Percentiles rank a stretch among this genome's conserved stretches.
Evolutionary conservation across 2,113 vertebrate species (phyloP).

Genomic region (Sinocyclocheilus maitianheensis): DNA sequence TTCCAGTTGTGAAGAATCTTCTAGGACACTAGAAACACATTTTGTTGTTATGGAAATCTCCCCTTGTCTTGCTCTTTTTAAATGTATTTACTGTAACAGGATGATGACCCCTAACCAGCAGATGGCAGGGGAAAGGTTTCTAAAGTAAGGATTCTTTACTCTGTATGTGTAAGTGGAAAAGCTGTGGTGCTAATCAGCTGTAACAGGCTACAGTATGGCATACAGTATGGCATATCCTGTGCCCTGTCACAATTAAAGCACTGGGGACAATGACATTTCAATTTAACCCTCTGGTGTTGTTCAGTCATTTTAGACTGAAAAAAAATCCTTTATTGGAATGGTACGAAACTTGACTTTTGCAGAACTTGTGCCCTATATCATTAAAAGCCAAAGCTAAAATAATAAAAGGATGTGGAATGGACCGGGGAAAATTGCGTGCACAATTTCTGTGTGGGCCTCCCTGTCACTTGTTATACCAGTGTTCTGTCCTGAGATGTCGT

Average conservation of each 20-base stretch:
- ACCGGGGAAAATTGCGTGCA: too few species aligned
- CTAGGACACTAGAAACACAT: constrained; percentile 30
- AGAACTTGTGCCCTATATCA: too few species aligned
- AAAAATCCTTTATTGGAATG: too few species aligned
- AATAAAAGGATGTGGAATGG: too few species aligned
- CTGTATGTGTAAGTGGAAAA: constrained; percentile 26
- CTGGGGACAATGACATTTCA: too few species aligned
- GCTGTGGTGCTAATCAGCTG: constrained; percentile 47
- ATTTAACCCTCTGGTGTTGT: too few species aligned
- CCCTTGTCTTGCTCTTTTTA: constrained; percentile 34
- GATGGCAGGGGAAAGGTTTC: constrained; percentile 47
- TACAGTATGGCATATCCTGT: not conserved
- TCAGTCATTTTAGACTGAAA: too few species aligned
- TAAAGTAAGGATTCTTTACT: constrained; percentile 35
- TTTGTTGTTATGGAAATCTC: constrained; percentile 36
- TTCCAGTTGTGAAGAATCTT: constrained; percentile 25
- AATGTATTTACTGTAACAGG: constrained; percentile 35
- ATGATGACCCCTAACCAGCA: constrained; percentile 50
- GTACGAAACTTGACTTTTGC: too few species aligned
- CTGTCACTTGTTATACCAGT: too few species aligned
- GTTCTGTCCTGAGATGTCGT: not conserved
- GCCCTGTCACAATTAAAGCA: not conserved
- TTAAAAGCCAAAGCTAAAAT: too few species aligned
- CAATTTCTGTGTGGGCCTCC: too few species aligned
- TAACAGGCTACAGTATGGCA: constrained; percentile 16